Conservation (phyloP, 35 echinoderm and acorn worm genomes). For the Nesometra sesokonis region DNA sequence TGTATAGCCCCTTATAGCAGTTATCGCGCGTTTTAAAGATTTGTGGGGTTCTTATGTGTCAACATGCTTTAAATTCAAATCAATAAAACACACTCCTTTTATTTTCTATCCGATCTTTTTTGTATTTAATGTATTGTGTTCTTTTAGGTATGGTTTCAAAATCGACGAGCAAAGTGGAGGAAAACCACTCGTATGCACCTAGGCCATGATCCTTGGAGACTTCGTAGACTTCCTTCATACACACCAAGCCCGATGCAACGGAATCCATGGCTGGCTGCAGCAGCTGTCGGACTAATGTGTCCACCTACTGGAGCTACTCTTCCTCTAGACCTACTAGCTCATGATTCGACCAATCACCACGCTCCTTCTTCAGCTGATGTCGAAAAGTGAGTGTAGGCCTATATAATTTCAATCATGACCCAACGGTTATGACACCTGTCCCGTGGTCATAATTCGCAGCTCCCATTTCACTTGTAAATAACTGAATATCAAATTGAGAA, state of each 20-base stretch:
- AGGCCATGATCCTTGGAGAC: constrained; percentile 88
- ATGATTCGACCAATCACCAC: not conserved
- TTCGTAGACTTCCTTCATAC: constrained; percentile 52
- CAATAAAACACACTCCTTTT: too few species aligned
- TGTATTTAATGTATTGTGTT: too few species aligned
- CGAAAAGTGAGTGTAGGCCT: not conserved
- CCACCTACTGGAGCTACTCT: not conserved
- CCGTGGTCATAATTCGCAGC: too few species aligned
- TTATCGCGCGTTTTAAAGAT: too few species aligned
- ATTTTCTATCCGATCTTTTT: too few species aligned
- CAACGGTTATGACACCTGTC: too few species aligned
- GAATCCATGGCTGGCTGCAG: constrained; percentile 71
- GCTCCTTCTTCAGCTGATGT: not conserved
- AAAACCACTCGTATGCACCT: constrained; percentile 77
- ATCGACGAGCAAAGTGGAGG: constrained; percentile 92
- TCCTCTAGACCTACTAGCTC: not conserved
- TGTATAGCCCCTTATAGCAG: too few species aligned
- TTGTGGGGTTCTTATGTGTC: too few species aligned
- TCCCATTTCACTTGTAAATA: too few species aligned
- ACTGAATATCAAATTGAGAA: too few species aligned
- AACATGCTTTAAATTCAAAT: too few species aligned
- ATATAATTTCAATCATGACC: too few species aligned
- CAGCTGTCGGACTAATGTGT: constrained; percentile 20
- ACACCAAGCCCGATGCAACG: constrained; percentile 40
- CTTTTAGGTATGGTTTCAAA: constrained; percentile 98